Percentiles rank a stretch among this genome's conserved stretches.
Conservation (phyloP, 2,113 vertebrate species). For the Alligator mississippiensis region DNA sequence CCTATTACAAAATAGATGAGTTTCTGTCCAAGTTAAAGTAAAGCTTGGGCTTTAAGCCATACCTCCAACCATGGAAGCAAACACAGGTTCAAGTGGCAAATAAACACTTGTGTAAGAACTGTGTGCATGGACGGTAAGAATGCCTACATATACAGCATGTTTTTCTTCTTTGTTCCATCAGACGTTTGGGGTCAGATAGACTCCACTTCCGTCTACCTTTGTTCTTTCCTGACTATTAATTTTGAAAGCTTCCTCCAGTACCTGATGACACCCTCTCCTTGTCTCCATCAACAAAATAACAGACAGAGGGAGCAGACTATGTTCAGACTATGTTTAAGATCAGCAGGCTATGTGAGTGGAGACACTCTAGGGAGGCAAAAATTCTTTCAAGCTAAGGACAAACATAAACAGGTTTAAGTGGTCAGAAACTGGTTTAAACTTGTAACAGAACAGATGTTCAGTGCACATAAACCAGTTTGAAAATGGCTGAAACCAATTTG, state of each 20-base stretch:
- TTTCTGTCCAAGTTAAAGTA: not conserved
- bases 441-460: no score
- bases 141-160: not conserved
- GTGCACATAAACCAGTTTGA: no score
- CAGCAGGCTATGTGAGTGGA: slow-evolving; percentile 1
- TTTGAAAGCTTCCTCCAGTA: not conserved
- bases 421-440: no score
- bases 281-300: not conserved
- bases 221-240: not conserved
- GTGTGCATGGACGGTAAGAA: no score
- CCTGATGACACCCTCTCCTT: not conserved
- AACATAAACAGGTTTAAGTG: no score
- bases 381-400: no score
- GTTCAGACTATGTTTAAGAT: slow-evolving; percentile 8
- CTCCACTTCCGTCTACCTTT: not conserved
- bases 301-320: not conserved
- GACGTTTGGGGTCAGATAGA: not conserved
- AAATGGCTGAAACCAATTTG: no score
- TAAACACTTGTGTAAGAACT: no score
- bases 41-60: rapidly evolving
- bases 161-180: not conserved
- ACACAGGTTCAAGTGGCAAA: no score
- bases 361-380: not conserved
- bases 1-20: no score
- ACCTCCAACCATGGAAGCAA: not conserved